A percentile compares a stretch with the other conserved stretches of the same genome.
These are phyloP conservation scores for Carabus problematicus DNA, from an alignment of 2,888 invertebrate species.

Conservation along the genomic window DNA sequence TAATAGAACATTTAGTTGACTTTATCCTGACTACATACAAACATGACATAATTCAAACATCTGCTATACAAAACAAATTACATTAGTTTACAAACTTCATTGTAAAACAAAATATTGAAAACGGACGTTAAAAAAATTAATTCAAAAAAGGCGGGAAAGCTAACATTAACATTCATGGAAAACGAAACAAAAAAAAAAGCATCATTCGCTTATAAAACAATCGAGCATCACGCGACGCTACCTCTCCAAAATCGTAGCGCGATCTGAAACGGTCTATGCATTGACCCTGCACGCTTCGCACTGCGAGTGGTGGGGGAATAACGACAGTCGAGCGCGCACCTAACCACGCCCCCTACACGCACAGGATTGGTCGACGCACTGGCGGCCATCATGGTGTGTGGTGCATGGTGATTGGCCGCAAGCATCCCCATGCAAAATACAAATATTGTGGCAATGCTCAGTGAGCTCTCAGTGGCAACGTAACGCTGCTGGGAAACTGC, in stretches of 20 bases:
- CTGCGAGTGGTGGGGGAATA: constrained; percentile 17
- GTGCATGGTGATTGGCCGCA: constrained; percentile 19
- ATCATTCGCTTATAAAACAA: constrained; percentile 33
- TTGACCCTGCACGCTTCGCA: constrained; percentile 21
- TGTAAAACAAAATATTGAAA: too few species aligned
- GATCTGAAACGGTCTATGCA: constrained; percentile 25
- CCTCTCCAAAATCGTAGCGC: constrained; percentile 15
- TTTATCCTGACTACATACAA: too few species aligned
- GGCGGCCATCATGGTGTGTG: constrained; percentile 33
- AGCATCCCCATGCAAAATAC: constrained; percentile 19
- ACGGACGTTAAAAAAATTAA: not conserved
- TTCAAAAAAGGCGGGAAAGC: constrained; percentile 17
- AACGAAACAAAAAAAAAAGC: constrained; percentile 20
- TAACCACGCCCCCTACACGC: not conserved
- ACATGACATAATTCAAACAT: too few species aligned
- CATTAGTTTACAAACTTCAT: too few species aligned
- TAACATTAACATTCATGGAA: not conserved
- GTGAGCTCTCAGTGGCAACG: constrained; percentile 12
- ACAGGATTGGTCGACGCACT: constrained; percentile 14
- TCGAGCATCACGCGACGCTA: constrained; percentile 33
- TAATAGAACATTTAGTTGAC: too few species aligned
- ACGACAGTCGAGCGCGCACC: constrained; percentile 1
- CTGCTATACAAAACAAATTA: too few species aligned
- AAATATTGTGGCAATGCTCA: constrained; percentile 30
- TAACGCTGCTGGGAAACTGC: not conserved